Conservation (phyloP, 2,797 vertebrate species). For the Salmo trutta region DNA sequence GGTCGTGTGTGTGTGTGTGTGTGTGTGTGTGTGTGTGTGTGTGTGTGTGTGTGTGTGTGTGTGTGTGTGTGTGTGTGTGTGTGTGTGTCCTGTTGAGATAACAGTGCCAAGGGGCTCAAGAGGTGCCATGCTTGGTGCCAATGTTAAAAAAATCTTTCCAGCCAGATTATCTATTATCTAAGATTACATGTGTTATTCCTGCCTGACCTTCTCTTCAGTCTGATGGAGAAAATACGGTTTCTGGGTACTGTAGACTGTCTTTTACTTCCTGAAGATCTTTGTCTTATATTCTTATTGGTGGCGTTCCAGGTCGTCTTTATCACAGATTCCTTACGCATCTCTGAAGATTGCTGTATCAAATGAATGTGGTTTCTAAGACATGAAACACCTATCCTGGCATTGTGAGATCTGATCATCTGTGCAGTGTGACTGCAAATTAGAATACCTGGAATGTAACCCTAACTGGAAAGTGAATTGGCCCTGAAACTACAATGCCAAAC, state of each 20-base stretch:
- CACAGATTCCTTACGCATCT: too few relatives aligned
- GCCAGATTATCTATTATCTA: background rate
- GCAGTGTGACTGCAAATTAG: background rate
- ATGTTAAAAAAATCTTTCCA: background rate
- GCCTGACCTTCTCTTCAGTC: background rate
- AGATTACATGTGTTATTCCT: background rate
- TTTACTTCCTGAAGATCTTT: background rate
- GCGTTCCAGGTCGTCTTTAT: too few relatives aligned
- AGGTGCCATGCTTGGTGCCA: background rate
- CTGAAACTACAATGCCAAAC: too few relatives aligned
- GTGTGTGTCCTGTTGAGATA: conserved; percentile 94
- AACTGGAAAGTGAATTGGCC: background rate
- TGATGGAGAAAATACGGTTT: background rate
- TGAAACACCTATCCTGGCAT: background rate
- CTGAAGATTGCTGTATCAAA: background rate
- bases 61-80: conserved; percentile 66
- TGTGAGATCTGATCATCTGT: background rate
- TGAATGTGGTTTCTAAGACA: background rate
- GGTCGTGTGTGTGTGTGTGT: conserved; percentile 46
- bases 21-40: conserved; percentile 34
- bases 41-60: conserved; percentile 34
- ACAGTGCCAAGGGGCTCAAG: conserved; percentile 82
- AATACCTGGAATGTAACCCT: background rate
- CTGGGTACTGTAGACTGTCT: background rate
- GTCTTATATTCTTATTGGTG: too few relatives aligned